phyloP scores from a whole-genome alignment of 2,888 invertebrate genomes.

The Rhopalosiphum nymphaeae region DNA sequence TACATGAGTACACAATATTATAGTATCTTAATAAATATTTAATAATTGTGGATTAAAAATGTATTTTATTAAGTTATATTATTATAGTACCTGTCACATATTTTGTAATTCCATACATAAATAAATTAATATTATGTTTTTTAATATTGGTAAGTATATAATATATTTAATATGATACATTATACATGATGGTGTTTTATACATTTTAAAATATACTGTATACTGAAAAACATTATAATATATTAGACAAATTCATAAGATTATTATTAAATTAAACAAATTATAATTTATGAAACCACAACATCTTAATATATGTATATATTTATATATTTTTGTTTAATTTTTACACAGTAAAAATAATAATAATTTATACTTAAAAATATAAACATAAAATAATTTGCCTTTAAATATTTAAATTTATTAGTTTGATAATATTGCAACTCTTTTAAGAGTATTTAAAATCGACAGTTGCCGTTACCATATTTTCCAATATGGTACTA shows the following conservation, averaged over 20 bases:
- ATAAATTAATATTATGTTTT: not conserved
- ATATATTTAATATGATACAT: too few species aligned
- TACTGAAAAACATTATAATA: not conserved
- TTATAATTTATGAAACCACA: not conserved
- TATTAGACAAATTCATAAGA: not conserved
- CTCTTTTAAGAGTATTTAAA: not conserved
- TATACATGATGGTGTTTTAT: not conserved
- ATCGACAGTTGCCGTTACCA: not conserved
- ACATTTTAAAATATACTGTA: not conserved
- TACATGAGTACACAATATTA: not conserved
- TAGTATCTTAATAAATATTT: not conserved
- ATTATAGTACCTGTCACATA: not conserved
- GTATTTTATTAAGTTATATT: not conserved
- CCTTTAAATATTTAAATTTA: not conserved
- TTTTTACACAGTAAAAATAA: not conserved
- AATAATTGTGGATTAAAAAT: not conserved
- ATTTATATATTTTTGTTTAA: not conserved
- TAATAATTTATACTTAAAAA: not conserved
- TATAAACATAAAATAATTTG: not conserved
- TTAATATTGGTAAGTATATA: not conserved
- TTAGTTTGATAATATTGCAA: not conserved
- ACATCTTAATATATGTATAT: too few species aligned
- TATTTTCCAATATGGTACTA: not conserved
- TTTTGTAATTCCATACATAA: not conserved
- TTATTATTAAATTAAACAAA: not conserved